Percentiles rank a stretch among this genome's conserved stretches.
Conservation (phyloP, 2,888 invertebrate genomes). For the Cyaniris semiargus region DNA sequence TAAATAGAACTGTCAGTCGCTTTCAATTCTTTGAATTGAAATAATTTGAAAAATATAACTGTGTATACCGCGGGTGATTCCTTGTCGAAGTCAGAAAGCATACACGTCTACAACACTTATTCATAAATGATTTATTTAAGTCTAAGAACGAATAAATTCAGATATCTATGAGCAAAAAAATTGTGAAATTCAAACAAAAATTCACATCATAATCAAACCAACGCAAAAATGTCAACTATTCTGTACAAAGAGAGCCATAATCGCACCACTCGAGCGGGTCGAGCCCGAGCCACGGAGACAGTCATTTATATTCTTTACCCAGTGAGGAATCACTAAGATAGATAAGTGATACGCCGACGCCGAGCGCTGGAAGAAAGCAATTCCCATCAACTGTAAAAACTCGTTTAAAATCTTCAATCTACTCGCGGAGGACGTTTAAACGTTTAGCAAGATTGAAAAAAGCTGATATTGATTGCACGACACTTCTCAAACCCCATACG, state of each 20-base stretch:
- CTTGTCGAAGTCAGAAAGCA: neutral
- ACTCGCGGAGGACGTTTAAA: constrained; percentile 46
- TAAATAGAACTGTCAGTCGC: neutral
- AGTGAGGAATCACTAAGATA: constrained; percentile 37
- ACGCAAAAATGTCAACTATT: neutral
- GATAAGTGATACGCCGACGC: constrained; percentile 38
- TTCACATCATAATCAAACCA: neutral
- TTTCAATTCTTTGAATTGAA: too few relatives aligned
- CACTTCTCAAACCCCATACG: constrained; percentile 12
- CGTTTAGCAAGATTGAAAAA: constrained; percentile 42
- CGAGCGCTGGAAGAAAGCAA: constrained; percentile 43
- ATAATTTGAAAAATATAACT: neutral
- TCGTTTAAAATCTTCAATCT: constrained; percentile 46
- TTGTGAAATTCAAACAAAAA: neutral
- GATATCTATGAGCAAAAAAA: too few relatives aligned
- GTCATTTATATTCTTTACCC: constrained; percentile 40
- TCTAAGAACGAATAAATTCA: too few relatives aligned
- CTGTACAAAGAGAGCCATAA: neutral
- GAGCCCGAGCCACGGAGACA: constrained; percentile 31
- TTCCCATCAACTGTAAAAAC: constrained; percentile 45
- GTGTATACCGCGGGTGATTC: neutral
- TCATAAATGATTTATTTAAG: neutral
- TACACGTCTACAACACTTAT: neutral
- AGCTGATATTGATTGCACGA: constrained; percentile 15
- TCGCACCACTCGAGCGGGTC: neutral